Evolutionary conservation across 2,888 invertebrate genomes (phyloP), one percentile per base, ranked within the genome.

Genomic region (Portevinia maculata): DNA sequence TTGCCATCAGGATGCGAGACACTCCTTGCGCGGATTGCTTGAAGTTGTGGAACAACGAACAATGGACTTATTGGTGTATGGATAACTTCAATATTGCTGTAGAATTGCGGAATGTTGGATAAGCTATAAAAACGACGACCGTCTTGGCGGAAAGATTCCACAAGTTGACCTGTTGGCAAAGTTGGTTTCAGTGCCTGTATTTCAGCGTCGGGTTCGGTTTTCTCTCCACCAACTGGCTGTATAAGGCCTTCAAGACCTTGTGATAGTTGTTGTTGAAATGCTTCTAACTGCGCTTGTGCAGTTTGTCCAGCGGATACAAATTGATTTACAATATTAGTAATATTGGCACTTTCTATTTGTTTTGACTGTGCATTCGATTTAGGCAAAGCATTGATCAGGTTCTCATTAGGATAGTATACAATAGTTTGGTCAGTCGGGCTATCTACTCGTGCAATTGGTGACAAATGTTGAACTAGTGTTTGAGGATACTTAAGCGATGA

Each of bases 111-210:
- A 75, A 90, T 92, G 85, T 93, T 55, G 1, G 69, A 24, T 0
- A 79, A 15, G 3, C 62, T 69, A 28, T 48, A 79, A 17, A 59
- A 74, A 37, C 79, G 69, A 11, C 73, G 73, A 60, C 69, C 28
- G 3, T 69, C 79, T n/a, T 55, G 57, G 8, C 78, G 93, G 0
- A 93, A 90, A 28, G 93, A 92, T 88, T 92, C 94, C 83, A 93
- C 92, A 74, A 92, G 89, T 85, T 93, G 93, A 1, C 93, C 65
- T 7, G 41, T 11, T 7, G 64, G 28, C 5, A 19, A 85, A 11
- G 84, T 87, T 24, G 88, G 83, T 6, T 85, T 86, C 37, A 88
- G 7, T 21, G 21, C 7, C 5, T 46, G n/a, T 2, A 55, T 59
- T 6, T 17, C 32, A 13, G 39, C 30, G 6, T 46, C 50, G n/a